Base-by-base conservation (phyloP, 2,797 vertebrate genomes). In the Uromys caudimaculatus region DNA sequence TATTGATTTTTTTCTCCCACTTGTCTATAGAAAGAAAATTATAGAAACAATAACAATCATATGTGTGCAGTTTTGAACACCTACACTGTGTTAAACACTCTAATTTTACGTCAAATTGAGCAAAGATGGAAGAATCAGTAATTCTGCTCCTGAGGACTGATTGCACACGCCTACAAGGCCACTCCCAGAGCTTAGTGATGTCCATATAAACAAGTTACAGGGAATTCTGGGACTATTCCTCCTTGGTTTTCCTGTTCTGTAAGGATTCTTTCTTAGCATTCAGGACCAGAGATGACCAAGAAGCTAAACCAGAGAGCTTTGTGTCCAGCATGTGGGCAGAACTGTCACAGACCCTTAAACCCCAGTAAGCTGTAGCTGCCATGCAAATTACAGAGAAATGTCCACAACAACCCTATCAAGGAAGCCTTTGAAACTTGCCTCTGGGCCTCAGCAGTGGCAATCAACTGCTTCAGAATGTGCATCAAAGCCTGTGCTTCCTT, bases 21-120 rank as follows among this genome's bases (percentile, higher is more conserved):
- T 77, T 88, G 41, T 93, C 41, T 47, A 16, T 10, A 56, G 94
- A 88, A 54, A 95, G 82, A 94, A 91, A 95, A 92, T 91, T 94
- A 90, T 86, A 73, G 86, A 95, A 95, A 89, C 88, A 81, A 86
- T 78, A 89, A 44, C 58, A 77, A 84, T 69, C 44, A 54, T 11
- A 75, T 3, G 16, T 71, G 58, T 62, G 9, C 19, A 47, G 71
- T 76, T 95, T 58, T 87, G 58, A 92, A 88, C 64, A 90, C 64
- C 23, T 76, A 4, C 4, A 29, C 11, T 92, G 69, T 67, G 4
- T 87, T 82, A 92, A 93, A 23, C 50, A 58, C 27, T 92, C 62
- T 50, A 77, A 78, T 94, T 86, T 93, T 86, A 76, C 35, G 67
- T 93, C 60, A 76, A 29, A n/a, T 92, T 78, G 69, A 89, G n/a